phyloP scores from a whole-genome alignment of 2,888 invertebrate genomes.

The Eupeodes latifasciatus region DNA sequence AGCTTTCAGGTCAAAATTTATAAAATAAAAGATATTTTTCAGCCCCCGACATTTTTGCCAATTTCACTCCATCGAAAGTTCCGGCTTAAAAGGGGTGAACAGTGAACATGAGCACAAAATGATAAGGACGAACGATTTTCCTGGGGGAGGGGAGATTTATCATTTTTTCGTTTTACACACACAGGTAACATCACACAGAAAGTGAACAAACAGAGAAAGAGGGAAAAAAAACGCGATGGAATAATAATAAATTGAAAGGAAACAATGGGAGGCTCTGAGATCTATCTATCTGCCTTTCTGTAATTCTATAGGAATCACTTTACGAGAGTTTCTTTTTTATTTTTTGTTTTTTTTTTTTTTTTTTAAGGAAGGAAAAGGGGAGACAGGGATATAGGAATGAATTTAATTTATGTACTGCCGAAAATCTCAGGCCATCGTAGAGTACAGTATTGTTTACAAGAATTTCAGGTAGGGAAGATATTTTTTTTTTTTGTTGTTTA shows the following conservation, averaged over 20 bases:
- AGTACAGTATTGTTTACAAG: constrained; percentile 10
- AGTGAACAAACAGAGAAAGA: constrained; percentile 12
- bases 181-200: constrained; percentile 46
- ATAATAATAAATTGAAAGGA: constrained; percentile 63
- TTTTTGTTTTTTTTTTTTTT: not conserved
- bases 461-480: not conserved
- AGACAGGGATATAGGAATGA: not conserved
- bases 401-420: constrained; percentile 5
- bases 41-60: constrained; percentile 33
- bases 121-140: constrained; percentile 53
- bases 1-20: constrained; percentile 46
- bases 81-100: constrained; percentile 20
- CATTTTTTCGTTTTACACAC: not conserved
- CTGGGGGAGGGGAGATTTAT: not conserved
- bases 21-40: constrained; percentile 52
- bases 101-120: not conserved
- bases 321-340: not conserved
- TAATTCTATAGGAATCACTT: constrained; percentile 55
- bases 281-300: not conserved
- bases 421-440: not conserved
- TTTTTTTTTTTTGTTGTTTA: too few relatives aligned
- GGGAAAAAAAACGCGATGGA: constrained; percentile 35
- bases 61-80: constrained; percentile 20
- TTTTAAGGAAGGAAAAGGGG: too few relatives aligned
- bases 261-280: constrained; percentile 39